Evolutionary conservation across 2,113 vertebrate species (phyloP).

Genomic region (Oncorhynchus clarkii): DNA sequence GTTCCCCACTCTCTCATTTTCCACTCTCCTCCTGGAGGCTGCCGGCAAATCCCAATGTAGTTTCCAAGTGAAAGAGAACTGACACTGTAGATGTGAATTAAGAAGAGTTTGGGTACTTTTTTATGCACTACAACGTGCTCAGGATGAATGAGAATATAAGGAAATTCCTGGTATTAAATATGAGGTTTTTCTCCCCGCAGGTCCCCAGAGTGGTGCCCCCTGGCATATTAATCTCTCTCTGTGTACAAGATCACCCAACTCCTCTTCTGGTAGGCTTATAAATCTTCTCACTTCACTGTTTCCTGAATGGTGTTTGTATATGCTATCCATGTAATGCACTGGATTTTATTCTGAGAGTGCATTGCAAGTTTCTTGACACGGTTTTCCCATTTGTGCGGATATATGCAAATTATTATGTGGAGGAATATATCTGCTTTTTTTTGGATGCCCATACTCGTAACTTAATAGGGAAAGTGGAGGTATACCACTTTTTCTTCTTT

Average conservation of each 20-base stretch:
- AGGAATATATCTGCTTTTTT: not conserved
- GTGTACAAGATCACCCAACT: not conserved
- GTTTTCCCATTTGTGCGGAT: not conserved
- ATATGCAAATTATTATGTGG: conserved; percentile 30
- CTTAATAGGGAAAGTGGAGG: not conserved
- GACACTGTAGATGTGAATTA: conserved; percentile 61
- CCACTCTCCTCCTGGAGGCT: conserved; percentile 25
- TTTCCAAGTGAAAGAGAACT: conserved; percentile 40
- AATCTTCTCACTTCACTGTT: not conserved
- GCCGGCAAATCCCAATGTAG: conserved; percentile 41
- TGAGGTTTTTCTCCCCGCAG: conserved; percentile 20
- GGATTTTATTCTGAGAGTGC: not conserved
- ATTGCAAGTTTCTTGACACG: not conserved
- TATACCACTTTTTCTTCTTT: not conserved
- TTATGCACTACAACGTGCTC: conserved; percentile 41
- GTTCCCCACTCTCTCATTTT: conserved; percentile 23
- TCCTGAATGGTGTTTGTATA: not conserved
- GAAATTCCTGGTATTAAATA: conserved; percentile 49
- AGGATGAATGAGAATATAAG: conserved; percentile 52
- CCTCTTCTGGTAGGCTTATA: not conserved
- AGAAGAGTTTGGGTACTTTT: conserved; percentile 50
- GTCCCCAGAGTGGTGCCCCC: conserved; percentile 9
- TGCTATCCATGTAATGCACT: not conserved
- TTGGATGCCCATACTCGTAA: not conserved
- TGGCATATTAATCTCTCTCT: conserved; percentile 37